These are phyloP conservation scores for Pipistrellus pygmaeus DNA, from an alignment of 2,797 vertebrate genomes.

Conservation along the genomic window DNA sequence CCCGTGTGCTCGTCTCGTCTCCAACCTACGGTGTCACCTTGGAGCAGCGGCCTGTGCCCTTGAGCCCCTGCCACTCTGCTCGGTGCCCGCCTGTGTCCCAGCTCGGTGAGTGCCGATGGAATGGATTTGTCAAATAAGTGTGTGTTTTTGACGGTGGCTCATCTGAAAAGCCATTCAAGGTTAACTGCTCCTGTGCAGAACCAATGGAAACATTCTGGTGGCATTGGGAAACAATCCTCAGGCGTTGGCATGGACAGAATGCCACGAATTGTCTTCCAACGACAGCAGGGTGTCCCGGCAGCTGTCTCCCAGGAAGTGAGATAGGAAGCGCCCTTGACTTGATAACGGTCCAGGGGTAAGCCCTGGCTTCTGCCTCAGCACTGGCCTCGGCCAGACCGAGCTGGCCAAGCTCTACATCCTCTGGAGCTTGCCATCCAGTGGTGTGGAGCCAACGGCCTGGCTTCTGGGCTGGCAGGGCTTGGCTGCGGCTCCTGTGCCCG, in stretches of 20 bases:
- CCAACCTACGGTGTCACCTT: not conserved
- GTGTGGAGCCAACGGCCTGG: not conserved
- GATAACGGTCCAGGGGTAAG: not conserved
- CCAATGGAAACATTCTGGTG: not conserved
- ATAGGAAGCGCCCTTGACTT: not conserved
- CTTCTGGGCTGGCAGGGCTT: not conserved
- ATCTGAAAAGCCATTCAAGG: not conserved
- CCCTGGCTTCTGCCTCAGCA: not conserved
- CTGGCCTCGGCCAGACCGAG: not conserved
- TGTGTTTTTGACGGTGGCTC: not conserved
- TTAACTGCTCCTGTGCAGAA: not conserved
- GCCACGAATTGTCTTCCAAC: not conserved
- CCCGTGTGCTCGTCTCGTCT: too few species aligned
- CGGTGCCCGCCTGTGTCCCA: accelerated
- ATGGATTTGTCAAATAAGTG: not conserved
- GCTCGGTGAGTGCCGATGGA: not conserved
- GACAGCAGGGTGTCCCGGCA: not conserved
- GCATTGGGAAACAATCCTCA: not conserved
- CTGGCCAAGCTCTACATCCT: not conserved
- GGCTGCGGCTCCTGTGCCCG: not conserved
- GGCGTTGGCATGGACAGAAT: not conserved
- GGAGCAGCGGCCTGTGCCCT: not conserved
- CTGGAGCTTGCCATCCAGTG: not conserved
- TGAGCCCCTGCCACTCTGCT: not conserved
- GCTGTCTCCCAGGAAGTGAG: not conserved